Base-by-base conservation (phyloP, 2,113 vertebrate genomes). In the Vulpes ferrilata region DNA sequence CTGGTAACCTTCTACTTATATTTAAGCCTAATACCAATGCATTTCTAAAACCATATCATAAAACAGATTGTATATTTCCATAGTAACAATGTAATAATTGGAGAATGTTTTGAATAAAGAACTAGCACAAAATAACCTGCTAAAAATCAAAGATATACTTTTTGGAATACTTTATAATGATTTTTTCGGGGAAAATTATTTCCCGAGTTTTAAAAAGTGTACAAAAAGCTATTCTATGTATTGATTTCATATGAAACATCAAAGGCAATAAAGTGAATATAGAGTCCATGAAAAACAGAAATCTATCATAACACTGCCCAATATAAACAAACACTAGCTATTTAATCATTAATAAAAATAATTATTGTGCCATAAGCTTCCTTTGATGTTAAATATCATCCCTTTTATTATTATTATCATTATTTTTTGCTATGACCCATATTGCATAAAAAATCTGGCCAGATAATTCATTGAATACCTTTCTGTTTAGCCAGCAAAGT, bases 1-100 rank as follows among this genome's bases (percentile, higher is more conserved):
- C 48, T 96, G 65, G 43, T 17, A 95, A 91, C 82, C 12, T 95
- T 67, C 82, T 92, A 62, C 51, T 96, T 96, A 89, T 69, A 90
- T 82, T 84, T 38, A 79, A 89, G 64, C 89, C 35, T 82, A 96
- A 89, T 48, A 95, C 90, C 32, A 95, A 73, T 89, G 35, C n/a
- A 92, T 83, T 96, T 97, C 67, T 92, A 91, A 97, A 95, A 92
- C 23, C 43, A 71, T 74, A 90, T 60, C 57, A 67, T 76, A 96
- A 96, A 96, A 38, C 83, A 89, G 83, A 92, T n/a, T 93, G 48
- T 85, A 27, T 17, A 96, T 96, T 89, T 97, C 94, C 92, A 97
- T 89, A 91, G 87, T 83, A 80, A 93, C 86, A 74, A 90, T 78
- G 76, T 59, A 92, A 96, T 69, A 95, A 96, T 81, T 89, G n/a